A percentile compares a stretch with the other conserved stretches of the same genome.
Conservation (phyloP, 2,888 invertebrate genomes). For the Ditylenchus weischeri region DNA sequence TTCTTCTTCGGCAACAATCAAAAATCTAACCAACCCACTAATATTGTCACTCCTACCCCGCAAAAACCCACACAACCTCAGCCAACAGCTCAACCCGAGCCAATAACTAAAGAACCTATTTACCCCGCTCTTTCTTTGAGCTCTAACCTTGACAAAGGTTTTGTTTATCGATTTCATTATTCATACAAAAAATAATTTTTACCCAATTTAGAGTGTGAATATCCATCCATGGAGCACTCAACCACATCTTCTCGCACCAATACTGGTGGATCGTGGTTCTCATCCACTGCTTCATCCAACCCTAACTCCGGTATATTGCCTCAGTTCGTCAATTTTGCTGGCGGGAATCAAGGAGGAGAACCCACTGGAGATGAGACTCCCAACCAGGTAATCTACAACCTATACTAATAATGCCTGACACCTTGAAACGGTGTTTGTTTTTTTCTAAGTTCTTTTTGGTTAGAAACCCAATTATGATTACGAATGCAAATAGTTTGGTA, state of each 20-base stretch:
- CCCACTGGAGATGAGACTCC: slow-evolving; percentile 4
- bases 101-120: too few relatives aligned
- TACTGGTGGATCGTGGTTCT: slow-evolving; percentile 10
- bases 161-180: too few relatives aligned
- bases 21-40: background rate
- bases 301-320: slow-evolving; percentile 6
- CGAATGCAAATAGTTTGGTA: too few relatives aligned
- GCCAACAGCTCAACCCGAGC: slow-evolving; percentile 7
- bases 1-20: slow-evolving; percentile 2
- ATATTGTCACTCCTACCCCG: background rate
- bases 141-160: too few relatives aligned
- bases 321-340: background rate
- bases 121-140: too few relatives aligned
- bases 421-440: too few relatives aligned
- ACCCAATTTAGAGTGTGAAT: too few relatives aligned
- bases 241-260: slow-evolving; percentile 8
- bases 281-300: slow-evolving; percentile 3
- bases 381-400: background rate
- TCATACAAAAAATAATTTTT: too few relatives aligned
- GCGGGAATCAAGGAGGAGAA: background rate
- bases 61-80: background rate
- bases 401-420: too few relatives aligned
- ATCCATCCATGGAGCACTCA: slow-evolving; percentile 4
- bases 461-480: too few relatives aligned
- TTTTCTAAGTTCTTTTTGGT: too few relatives aligned